Evolutionary conservation across 1,140 invertebrate genomes (phyloP), one percentile per base, ranked within the genome.

Genomic region (Thaumatotibia leucotreta): DNA sequence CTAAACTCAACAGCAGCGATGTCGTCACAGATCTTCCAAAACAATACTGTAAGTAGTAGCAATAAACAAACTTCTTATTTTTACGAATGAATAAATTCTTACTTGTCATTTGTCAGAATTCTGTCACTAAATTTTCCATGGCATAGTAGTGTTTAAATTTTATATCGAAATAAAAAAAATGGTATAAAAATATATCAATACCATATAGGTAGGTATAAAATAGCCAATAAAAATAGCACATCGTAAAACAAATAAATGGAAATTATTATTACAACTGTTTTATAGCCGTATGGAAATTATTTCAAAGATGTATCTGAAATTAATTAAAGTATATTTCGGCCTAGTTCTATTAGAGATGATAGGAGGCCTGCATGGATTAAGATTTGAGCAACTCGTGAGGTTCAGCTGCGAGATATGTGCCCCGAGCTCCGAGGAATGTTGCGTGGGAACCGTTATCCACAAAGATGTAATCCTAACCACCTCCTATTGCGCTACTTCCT

Each of bases 391-490:
- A 45, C 23, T 78, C 31, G 68, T 79, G 17, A 68, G 62, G 0
- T 64, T 82, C 17, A 66, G 20, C 5, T 77, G 77, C 31, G 29
- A 52, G 24, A 22, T n/a, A n/a, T 74, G 58, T 54, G 20, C 4
- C 3, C 63, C 64, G 4, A 14, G 64, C 14, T 32, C 31, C 3
- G 29, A 64, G 2, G 65, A 69, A 22, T 67, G 73, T 66, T 85
- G 81, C 52, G 45, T 77, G 8, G 81, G 83, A 17, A 77, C 74
- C 14, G 66, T 72, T 29, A 64, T 85, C 65, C 63, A 64, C 14
- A 61, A 69, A 2, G 69, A 77, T 50, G 67, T 77, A 14, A 65
- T 81, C 39, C 64, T 84, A 29, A 82, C 82, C 10, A 81, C 83
- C 4, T 63, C 70, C 8, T 74, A 63, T 33, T 86, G 82, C 49